Percentiles rank a stretch among this genome's conserved stretches.
Conservation (phyloP, 2,888 invertebrate genomes). For the Hypselothyrea guttata region DNA sequence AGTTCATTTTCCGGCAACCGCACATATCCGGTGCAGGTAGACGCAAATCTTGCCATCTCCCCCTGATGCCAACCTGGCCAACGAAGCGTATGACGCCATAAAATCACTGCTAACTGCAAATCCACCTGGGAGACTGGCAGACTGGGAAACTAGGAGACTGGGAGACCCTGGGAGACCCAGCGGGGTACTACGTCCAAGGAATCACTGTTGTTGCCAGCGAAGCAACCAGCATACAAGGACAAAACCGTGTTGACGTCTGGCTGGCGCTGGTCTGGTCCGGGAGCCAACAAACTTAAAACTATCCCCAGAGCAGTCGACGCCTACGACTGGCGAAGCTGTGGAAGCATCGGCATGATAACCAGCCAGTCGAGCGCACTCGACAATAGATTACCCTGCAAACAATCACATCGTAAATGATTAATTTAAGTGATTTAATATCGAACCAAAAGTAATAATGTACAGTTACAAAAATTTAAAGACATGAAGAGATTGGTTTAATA, state of each 20-base stretch:
- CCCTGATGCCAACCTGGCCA: slow-evolving; percentile 49
- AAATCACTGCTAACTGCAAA: slow-evolving; percentile 49
- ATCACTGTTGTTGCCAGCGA: slow-evolving; percentile 61
- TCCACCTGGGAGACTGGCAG: too few species aligned
- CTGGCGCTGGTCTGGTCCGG: slow-evolving; percentile 8
- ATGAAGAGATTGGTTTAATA: too few species aligned
- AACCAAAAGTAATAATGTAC: too few species aligned
- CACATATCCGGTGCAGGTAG: slow-evolving; percentile 68
- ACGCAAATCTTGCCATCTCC: slow-evolving; percentile 35
- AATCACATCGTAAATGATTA: too few species aligned
- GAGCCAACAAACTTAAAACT: slow-evolving; percentile 49
- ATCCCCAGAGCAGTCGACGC: slow-evolving; percentile 36
- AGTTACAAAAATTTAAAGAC: too few species aligned
- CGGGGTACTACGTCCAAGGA: slow-evolving; percentile 47
- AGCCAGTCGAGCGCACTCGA: background rate
- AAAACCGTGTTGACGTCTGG: slow-evolving; percentile 7
- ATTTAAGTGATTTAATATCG: too few species aligned
- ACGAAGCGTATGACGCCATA: slow-evolving; percentile 72
- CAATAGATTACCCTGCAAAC: too few species aligned
- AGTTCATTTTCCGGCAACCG: slow-evolving; percentile 75
- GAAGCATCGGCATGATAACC: slow-evolving; percentile 1
- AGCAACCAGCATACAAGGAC: slow-evolving; percentile 29
- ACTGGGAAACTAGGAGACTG: too few species aligned
- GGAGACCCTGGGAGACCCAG: background rate
- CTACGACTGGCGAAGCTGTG: slow-evolving; percentile 9